These are phyloP conservation scores for Chrysogorgia sp. DNA, from an alignment of 92 coral and sea anemone species.

Conservation along the genomic window DNA sequence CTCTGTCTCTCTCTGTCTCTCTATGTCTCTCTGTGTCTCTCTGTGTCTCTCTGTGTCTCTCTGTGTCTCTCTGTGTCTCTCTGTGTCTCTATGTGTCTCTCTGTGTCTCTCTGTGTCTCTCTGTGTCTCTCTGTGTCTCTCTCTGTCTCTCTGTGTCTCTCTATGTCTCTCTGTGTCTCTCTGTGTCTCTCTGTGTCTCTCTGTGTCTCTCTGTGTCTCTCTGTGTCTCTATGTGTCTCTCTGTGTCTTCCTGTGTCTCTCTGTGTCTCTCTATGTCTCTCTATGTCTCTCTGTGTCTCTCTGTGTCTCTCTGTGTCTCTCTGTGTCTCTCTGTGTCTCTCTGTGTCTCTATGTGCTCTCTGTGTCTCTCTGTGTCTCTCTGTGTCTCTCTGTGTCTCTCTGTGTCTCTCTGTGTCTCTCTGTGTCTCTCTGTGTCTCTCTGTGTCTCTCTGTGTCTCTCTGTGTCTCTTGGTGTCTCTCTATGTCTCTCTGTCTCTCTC, in stretches of 20 bases:
- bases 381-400: neutral
- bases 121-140: neutral
- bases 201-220: neutral
- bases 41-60: neutral
- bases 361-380: neutral
- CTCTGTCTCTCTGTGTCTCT: neutral
- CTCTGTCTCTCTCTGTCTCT: no score
- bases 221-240: no score
- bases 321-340: neutral
- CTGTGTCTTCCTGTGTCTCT: no score
- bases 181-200: neutral
- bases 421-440: neutral
- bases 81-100: no score
- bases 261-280: no score
- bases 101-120: neutral
- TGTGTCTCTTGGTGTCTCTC: no score
- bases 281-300: no score
- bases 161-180: neutral
- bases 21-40: no score
- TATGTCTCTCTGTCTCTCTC: no score
- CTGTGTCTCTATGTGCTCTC: no score
- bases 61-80: neutral
- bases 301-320: neutral
- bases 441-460: no score
- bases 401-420: neutral